phyloP scores from a whole-genome alignment of 2,113 vertebrate species.

The Bungarus multicinctus region DNA sequence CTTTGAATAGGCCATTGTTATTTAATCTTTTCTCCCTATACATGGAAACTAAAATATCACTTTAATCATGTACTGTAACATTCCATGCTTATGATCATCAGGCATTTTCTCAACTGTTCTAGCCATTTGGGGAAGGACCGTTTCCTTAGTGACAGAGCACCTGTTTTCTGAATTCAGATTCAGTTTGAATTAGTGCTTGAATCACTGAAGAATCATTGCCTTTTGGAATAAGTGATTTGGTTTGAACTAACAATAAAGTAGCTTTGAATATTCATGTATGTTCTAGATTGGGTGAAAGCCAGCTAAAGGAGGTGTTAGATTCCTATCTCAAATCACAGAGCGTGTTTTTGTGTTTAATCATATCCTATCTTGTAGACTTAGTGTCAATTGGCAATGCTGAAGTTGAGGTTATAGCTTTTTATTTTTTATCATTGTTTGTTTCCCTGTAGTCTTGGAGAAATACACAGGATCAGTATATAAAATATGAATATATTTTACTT shows the following conservation, averaged over 20 bases:
- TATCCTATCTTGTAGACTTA: background rate
- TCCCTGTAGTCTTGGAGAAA: background rate
- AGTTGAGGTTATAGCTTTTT: background rate
- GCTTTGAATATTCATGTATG: background rate
- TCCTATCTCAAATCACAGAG: background rate
- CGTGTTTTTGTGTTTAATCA: background rate
- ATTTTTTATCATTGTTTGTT: fast-evolving
- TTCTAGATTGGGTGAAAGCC: background rate
- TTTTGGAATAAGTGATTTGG: background rate
- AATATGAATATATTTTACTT: too few species aligned
- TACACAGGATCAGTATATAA: background rate
- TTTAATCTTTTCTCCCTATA: background rate
- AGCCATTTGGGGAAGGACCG: background rate
- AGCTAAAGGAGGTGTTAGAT: background rate
- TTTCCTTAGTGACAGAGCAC: background rate
- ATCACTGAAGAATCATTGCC: background rate
- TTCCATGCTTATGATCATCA: background rate
- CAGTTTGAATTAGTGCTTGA: background rate
- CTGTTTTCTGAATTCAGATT: background rate
- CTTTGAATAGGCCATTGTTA: background rate
- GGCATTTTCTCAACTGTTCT: background rate
- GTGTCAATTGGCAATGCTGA: background rate
- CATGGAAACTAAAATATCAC: background rate
- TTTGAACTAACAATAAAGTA: background rate
- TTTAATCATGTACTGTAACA: background rate